Conservation (phyloP, 2,888 invertebrate genomes). For the Drosophila maculinotata region DNA sequence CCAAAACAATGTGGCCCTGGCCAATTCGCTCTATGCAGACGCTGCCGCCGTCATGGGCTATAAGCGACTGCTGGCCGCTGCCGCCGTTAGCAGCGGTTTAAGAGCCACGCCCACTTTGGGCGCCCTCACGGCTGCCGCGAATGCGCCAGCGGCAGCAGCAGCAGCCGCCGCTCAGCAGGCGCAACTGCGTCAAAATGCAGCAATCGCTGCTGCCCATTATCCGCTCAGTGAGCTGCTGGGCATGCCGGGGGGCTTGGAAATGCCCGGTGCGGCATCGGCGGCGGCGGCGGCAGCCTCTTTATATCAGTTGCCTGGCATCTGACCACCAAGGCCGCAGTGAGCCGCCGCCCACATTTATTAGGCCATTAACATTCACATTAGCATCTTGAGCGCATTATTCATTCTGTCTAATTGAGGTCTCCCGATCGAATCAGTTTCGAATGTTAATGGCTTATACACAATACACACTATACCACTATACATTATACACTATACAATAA, state of each 20-base stretch:
- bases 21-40: constrained; percentile 86
- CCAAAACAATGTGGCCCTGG: constrained; percentile 81
- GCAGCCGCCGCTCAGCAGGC: constrained; percentile 81
- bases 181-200: constrained; percentile 78
- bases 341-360: constrained; percentile 17
- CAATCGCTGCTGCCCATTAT: constrained; percentile 86
- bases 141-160: constrained; percentile 63
- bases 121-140: constrained; percentile 84
- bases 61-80: constrained; percentile 84
- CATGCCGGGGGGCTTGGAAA: constrained; percentile 89
- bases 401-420: not conserved
- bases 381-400: not conserved
- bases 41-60: constrained; percentile 84
- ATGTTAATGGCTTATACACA: not conserved
- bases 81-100: constrained; percentile 82
- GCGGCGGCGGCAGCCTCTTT: constrained; percentile 86
- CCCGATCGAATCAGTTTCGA: not conserved
- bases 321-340: constrained; percentile 86
- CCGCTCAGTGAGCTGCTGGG: constrained; percentile 90
- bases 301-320: constrained; percentile 90
- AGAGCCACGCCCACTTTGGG: constrained; percentile 68
- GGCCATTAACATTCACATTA: constrained; percentile 11
- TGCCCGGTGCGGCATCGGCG: constrained; percentile 85
- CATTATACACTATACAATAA: constrained; percentile 11
- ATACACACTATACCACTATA: constrained; percentile 24